Conservation (phyloP, 2,888 invertebrate species). For the Caenorhabditis sp. region DNA sequence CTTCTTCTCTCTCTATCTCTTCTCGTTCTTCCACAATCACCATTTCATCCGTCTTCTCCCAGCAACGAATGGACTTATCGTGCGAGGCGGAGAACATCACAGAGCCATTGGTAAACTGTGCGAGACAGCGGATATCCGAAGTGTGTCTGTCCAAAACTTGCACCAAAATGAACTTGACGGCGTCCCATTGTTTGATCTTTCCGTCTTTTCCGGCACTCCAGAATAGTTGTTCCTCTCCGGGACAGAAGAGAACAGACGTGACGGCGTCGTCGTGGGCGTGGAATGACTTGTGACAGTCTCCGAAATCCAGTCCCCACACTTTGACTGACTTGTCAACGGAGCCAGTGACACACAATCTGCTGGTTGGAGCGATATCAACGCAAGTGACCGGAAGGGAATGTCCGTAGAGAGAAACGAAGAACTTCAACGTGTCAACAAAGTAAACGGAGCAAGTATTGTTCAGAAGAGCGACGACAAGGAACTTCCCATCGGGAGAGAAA, state of each 20-base stretch:
- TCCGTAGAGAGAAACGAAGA: constrained; percentile 93
- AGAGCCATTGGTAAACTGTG: constrained; percentile 65
- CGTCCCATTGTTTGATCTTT: constrained; percentile 96
- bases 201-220: constrained; percentile 95
- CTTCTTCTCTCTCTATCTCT: constrained; percentile 82
- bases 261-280: constrained; percentile 95
- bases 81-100: constrained; percentile 85
- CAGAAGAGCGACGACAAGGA: constrained; percentile 90
- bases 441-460: constrained; percentile 96
- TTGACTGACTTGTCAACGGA: constrained; percentile 95
- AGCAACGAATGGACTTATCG: constrained; percentile 90
- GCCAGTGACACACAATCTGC: constrained; percentile 89
- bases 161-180: constrained; percentile 91
- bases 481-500: constrained; percentile 81
- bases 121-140: constrained; percentile 72
- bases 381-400: constrained; percentile 94
- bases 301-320: constrained; percentile 98
- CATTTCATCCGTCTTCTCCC: constrained; percentile 89
- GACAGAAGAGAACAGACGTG: constrained; percentile 90
- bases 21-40: constrained; percentile 92
- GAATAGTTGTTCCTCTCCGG: constrained; percentile 88
- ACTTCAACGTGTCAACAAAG: constrained; percentile 94
- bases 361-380: constrained; percentile 88
- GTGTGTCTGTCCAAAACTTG: constrained; percentile 85
- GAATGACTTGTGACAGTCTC: constrained; percentile 95